Conservation (phyloP, 2,888 invertebrate genomes). For the Argyresthia goedartella region DNA sequence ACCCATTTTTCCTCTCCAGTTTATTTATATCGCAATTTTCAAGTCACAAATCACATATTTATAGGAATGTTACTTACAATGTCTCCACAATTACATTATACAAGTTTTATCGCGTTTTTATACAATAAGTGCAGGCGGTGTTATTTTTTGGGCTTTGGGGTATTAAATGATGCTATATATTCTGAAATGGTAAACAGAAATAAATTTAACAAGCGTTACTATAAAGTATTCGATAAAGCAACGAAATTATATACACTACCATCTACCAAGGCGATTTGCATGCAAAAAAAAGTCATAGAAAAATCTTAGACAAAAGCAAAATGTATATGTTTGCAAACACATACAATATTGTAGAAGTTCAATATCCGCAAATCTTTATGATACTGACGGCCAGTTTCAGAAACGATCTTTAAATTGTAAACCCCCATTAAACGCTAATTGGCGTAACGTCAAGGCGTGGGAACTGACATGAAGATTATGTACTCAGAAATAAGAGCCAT, state of each 20-base stretch:
- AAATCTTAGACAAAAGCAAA: no score
- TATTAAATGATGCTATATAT: conserved; percentile 55
- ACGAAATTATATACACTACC: conserved; percentile 11
- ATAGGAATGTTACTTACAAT: conserved; percentile 16
- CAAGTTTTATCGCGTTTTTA: not conserved
- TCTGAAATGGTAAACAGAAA: conserved; percentile 64
- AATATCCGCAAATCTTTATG: no score
- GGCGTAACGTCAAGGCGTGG: no score
- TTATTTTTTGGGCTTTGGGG: conserved; percentile 62
- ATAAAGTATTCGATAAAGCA: not conserved
- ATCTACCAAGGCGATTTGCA: conserved; percentile 2
- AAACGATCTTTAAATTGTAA: no score
- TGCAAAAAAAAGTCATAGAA: conserved; percentile 11
- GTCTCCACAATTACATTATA: no score
- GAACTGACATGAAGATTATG: no score
- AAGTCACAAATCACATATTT: not conserved
- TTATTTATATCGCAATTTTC: not conserved
- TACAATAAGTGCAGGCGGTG: conserved; percentile 17
- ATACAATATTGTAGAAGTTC: no score
- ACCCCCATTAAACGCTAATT: no score
- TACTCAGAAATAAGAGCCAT: no score
- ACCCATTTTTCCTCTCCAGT: no score
- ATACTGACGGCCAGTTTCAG: no score
- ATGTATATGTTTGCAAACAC: no score
- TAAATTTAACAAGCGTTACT: conserved; percentile 6